Percentiles rank a stretch among this genome's conserved stretches.
phyloP scores from a whole-genome alignment of 2,113 vertebrate genomes.

The Embiotoca jacksoni region DNA sequence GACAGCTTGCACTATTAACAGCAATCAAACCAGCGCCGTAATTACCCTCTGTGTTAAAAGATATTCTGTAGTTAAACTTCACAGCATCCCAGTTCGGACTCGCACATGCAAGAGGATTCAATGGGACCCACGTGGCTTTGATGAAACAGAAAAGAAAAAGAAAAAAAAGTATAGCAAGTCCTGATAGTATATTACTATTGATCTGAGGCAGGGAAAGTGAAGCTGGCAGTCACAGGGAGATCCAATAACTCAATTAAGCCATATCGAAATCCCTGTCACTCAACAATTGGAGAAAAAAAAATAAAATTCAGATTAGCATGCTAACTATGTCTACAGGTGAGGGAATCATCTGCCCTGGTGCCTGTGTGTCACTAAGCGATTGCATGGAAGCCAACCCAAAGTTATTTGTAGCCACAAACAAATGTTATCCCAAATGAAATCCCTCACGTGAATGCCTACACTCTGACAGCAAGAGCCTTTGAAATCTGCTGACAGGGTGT shows the following conservation, averaged over 20 bases:
- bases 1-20: conserved; percentile 68
- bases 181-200: conserved; percentile 76
- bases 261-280: conserved; percentile 74
- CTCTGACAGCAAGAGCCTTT: conserved; percentile 61
- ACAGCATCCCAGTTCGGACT: conserved; percentile 42
- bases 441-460: conserved; percentile 16
- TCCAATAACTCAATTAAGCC: conserved; percentile 71
- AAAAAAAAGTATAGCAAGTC: conserved; percentile 55
- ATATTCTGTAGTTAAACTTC: conserved; percentile 68
- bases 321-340: conserved; percentile 1
- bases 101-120: conserved; percentile 28
- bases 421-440: conserved; percentile 42
- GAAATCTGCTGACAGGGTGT: conserved; percentile 57
- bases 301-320: conserved; percentile 32
- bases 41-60: conserved; percentile 69
- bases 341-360: no score
- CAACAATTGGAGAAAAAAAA: conserved; percentile 29
- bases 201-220: conserved; percentile 65
- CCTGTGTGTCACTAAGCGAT: background rate
- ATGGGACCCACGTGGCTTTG: conserved; percentile 50
- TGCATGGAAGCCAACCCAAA: conserved; percentile 8
- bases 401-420: conserved; percentile 44
- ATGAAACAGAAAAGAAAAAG: conserved; percentile 64
- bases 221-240: conserved; percentile 48
- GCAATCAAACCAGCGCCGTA: conserved; percentile 67